Base-by-base conservation (phyloP, 2,888 invertebrate species). In the Alloscopus bannaensis region DNA sequence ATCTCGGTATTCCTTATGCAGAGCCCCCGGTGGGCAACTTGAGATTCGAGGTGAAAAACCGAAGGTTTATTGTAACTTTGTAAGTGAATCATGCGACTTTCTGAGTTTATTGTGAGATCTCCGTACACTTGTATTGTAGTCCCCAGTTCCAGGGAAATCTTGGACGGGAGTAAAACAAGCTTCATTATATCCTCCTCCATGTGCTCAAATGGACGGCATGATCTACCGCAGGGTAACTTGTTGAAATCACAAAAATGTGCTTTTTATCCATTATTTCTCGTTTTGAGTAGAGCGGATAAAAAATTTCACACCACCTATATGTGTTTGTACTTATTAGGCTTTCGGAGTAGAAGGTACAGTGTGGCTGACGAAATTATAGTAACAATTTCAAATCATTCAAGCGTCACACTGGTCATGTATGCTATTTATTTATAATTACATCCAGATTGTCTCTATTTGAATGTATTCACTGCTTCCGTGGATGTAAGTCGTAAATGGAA, bases 11-110 rank as follows among this genome's bases (percentile, higher is more conserved):
- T 45, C 77, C 77, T 31, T 80, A 62, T 47, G 75, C 71, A 6
- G 70, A 55, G 22, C 76, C 81, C 0, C 81, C 81, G 0, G 20
- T 79, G 20, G 72, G 66, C 6, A 24, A 75, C 2, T 52, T 78
- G 36, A 59, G 81, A 42, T 82, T 77, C 52, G 57, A 68, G 72
- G 79, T 79, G n/a, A n/a, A n/a, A n/a, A n/a, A n/a, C n/a, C n/a
- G n/a, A n/a, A n/a, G n/a, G n/a, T n/a, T n/a, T n/a, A n/a, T n/a
- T n/a, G n/a, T n/a, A n/a, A n/a, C n/a, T n/a, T n/a, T n/a, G n/a
- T n/a, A n/a, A n/a, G n/a, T n/a, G n/a, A n/a, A n/a, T n/a, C n/a
- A n/a, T n/a, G n/a, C n/a, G n/a, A n/a, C n/a, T n/a, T n/a, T n/a
- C n/a, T n/a, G n/a, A n/a, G n/a, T n/a, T n/a, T n/a, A n/a, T n/a